Percentiles rank a stretch among this genome's conserved stretches.
Evolutionary conservation across 2,888 invertebrate species (phyloP).

Genomic region (Clostera curtula): DNA sequence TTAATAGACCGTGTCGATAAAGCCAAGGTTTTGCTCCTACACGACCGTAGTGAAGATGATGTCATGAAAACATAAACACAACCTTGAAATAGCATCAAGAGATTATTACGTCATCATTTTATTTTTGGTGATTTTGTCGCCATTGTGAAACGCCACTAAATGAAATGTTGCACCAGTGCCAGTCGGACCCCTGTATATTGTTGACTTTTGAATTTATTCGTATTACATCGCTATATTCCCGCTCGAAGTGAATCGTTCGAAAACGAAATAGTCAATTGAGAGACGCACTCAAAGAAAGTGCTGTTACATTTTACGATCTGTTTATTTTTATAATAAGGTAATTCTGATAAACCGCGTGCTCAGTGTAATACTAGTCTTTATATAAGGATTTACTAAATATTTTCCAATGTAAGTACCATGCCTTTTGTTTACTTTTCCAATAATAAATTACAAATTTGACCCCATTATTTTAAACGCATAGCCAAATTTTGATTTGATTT

Average conservation of each 20-base stretch:
- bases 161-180: slow-evolving; percentile 11
- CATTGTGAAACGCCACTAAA: slow-evolving; percentile 9
- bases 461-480: too few relatives aligned
- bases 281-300: slow-evolving; percentile 12
- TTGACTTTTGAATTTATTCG: slow-evolving; percentile 9
- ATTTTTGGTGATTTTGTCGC: slow-evolving; percentile 50
- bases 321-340: slow-evolving; percentile 6
- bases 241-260: slow-evolving; percentile 28
- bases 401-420: slow-evolving; percentile 5
- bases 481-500: background rate
- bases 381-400: slow-evolving; percentile 12
- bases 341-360: slow-evolving; percentile 13
- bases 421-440: slow-evolving; percentile 5
- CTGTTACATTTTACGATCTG: too few relatives aligned
- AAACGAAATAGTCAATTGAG: slow-evolving; percentile 24
- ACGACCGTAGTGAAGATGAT: slow-evolving; percentile 12
- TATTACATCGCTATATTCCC: slow-evolving; percentile 28
- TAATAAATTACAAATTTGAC: background rate
- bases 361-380: slow-evolving; percentile 9
- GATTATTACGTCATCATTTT: slow-evolving; percentile 43
- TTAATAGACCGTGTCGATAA: too few relatives aligned
- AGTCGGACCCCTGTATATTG: too few relatives aligned
- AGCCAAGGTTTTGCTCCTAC: background rate
- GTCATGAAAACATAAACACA: slow-evolving; percentile 21
- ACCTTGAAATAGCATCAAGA: slow-evolving; percentile 39